Percentiles rank a stretch among this genome's conserved stretches.
Evolutionary conservation across 2,797 vertebrate genomes (phyloP).

Genomic region (Diplodus sargus): DNA sequence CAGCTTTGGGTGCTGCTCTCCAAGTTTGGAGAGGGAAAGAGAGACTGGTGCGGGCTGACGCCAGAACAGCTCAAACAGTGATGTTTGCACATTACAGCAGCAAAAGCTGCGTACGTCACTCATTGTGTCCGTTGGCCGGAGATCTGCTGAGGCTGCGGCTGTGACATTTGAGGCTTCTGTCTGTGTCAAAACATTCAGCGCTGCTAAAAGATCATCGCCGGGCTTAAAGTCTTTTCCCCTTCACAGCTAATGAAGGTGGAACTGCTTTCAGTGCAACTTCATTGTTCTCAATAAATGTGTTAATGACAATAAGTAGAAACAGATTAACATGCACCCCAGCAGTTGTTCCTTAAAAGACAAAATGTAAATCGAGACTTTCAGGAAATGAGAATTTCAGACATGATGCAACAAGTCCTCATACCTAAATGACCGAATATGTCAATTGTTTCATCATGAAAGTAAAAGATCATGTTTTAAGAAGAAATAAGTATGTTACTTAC

Average conservation of each 20-base stretch:
- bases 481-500: too few species aligned
- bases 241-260: constrained; percentile 14
- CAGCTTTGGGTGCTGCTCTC: constrained; percentile 79
- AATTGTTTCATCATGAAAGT: too few species aligned
- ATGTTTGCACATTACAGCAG: constrained; percentile 78
- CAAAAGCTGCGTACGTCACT: constrained; percentile 52
- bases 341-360: too few species aligned
- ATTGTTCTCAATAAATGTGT: not conserved
- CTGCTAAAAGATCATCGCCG: constrained; percentile 21
- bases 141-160: constrained; percentile 62
- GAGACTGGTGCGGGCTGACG: constrained; percentile 55
- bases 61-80: constrained; percentile 73
- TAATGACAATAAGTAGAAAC: not conserved
- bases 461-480: too few species aligned
- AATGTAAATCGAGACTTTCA: too few species aligned
- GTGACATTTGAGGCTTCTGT: constrained; percentile 57
- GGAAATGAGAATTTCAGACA: too few species aligned
- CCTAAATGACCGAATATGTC: too few species aligned
- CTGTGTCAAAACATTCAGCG: constrained; percentile 17
- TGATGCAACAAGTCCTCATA: too few species aligned
- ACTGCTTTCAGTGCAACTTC: not conserved
- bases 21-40: constrained; percentile 72
- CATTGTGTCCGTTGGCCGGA: constrained; percentile 66
- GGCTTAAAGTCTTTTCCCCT: constrained; percentile 6
- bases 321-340: not conserved